These are phyloP conservation scores for Serilophus lunatus DNA, from an alignment of 2,113 vertebrate species.

Conservation along the genomic window DNA sequence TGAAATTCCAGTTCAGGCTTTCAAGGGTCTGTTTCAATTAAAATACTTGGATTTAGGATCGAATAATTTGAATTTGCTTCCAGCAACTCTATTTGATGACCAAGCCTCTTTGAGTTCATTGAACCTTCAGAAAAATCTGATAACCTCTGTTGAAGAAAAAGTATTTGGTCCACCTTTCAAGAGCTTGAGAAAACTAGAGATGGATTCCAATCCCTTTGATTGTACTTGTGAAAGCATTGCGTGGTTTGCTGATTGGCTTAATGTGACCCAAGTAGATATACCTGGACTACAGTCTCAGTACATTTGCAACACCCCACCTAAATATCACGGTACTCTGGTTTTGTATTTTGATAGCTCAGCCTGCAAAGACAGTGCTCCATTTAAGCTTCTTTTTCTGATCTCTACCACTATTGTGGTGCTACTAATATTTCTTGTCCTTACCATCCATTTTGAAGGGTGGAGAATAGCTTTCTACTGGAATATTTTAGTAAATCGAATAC, in stretches of 20 bases:
- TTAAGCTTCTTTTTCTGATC: conserved; percentile 80
- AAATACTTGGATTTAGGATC: conserved; percentile 74
- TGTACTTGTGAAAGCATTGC: conserved; percentile 95
- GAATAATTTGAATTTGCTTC: conserved; percentile 86
- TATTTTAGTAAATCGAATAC: conserved; percentile 79
- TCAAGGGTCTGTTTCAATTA: conserved; percentile 78
- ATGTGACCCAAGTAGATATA: conserved; percentile 75
- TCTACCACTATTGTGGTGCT: conserved; percentile 62
- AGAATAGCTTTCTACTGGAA: conserved; percentile 91
- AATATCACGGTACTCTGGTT: conserved; percentile 81
- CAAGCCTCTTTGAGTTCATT: conserved; percentile 77
- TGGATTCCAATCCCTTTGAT: conserved; percentile 92
- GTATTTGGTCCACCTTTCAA: conserved; percentile 80
- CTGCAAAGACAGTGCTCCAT: conserved; percentile 90
- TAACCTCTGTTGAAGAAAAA: conserved; percentile 83
- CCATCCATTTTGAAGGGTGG: conserved; percentile 89
- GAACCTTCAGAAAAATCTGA: conserved; percentile 86
- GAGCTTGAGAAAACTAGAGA: conserved; percentile 77
- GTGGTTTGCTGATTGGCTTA: conserved; percentile 91
- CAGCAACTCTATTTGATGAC: conserved; percentile 79
- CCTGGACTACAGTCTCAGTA: conserved; percentile 74
- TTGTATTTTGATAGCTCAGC: conserved; percentile 81
- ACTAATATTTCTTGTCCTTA: conserved; percentile 69
- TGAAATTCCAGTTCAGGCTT: conserved; percentile 82
- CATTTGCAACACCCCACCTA: conserved; percentile 87